Base-by-base conservation (phyloP, 2,888 invertebrate species). In the Ornithoptera alexandrae region DNA sequence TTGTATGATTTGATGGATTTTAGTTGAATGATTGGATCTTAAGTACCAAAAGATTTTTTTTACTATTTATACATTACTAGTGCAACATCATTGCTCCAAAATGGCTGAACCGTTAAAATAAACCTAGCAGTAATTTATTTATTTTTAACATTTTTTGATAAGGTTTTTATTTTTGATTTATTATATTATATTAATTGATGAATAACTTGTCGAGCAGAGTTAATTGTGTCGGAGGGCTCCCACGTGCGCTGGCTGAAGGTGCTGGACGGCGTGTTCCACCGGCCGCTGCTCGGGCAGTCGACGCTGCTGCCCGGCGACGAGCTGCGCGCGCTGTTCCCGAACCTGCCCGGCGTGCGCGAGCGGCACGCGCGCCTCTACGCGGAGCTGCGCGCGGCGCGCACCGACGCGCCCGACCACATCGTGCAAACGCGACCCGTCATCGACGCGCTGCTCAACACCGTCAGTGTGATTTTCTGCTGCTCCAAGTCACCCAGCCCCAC, bases 181-280 rank as follows among this genome's bases (percentile, higher is more conserved):
- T 22, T 22, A 22, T 36, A 8, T 10, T 10, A 39, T 39, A 39
- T 39, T 10, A 39, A 39, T 10, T 39, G 10, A 7, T 39, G 39
- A 10, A 39, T 39, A 10, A 39, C 39, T 39, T 39, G 39, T 39
- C 10, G 39, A 39, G 20, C 90, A 95, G 95, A 95, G 87, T 84
- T 95, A 65, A 95, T 95, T 79, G 96, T 97, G 81, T 97, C 98
- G 18, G 98, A 98, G 86, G 94, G 96, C 73, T 96, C 97, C 20
- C 98, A 98, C 93, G 96, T 97, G 67, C 95, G 97, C 69, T 97
- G 97, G 90, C 93, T 98, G 76, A 97, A 96, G 84, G 97, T 98
- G 5, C 93, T 98, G 64, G 95, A 96, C 76, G 94, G 94, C 73
- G 94, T 98, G 75, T 98, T 98, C 93, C 96, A 96, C 76, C 94